These are phyloP conservation scores for Ochotona curzoniae DNA, from an alignment of 2,113 vertebrate species.

Conservation along the genomic window DNA sequence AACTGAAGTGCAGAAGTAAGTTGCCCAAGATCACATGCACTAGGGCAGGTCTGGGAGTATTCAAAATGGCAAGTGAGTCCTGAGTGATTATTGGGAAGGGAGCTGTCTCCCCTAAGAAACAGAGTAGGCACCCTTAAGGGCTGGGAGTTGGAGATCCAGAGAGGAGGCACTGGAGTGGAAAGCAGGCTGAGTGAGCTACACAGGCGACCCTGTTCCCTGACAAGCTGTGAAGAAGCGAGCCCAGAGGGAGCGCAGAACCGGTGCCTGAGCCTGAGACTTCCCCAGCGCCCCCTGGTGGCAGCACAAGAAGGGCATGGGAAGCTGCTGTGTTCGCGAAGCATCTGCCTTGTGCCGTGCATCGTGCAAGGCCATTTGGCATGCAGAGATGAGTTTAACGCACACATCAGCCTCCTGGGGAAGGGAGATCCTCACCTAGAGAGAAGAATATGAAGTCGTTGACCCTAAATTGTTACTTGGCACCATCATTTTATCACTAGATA, in stretches of 20 bases:
- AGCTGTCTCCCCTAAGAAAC: background rate
- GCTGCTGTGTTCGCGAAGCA: background rate
- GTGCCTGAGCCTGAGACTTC: background rate
- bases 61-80: background rate
- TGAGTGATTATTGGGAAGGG: background rate
- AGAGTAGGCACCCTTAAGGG: background rate
- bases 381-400: background rate
- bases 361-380: background rate
- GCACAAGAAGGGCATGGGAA: background rate
- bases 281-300: no score
- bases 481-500: background rate
- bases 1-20: background rate
- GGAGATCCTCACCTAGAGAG: no score
- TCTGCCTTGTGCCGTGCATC: accelerated
- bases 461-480: background rate
- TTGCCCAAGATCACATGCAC: no score
- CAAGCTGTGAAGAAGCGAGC: no score
- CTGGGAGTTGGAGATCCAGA: background rate
- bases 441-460: background rate
- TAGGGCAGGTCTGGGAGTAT: background rate
- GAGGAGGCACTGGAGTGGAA: background rate
- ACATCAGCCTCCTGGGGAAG: background rate
- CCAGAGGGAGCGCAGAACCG: background rate
- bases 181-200: background rate
- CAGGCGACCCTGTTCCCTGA: no score